A percentile compares a stretch with the other conserved stretches of the same genome.
Conservation (phyloP, 2,888 invertebrate species). For the Nesidiocoris tenuis region DNA sequence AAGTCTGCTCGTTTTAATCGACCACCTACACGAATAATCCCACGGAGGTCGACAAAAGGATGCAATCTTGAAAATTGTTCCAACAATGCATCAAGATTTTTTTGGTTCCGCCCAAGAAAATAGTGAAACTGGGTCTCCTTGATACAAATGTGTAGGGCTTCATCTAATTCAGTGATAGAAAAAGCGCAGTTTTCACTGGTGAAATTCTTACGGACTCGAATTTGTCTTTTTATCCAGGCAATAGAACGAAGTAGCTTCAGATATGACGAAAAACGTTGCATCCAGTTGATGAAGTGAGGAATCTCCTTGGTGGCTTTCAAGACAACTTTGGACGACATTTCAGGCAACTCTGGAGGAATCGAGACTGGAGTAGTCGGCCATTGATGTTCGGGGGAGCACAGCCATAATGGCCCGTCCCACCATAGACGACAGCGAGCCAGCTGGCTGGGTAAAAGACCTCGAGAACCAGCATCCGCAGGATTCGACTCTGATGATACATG, state of each 20-base stretch:
- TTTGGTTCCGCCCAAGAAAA: background rate
- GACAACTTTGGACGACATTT: background rate
- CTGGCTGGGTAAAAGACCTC: conserved; percentile 50
- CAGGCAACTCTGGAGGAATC: conserved; percentile 1
- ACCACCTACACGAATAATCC: conserved; percentile 3
- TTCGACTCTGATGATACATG: conserved; percentile 51
- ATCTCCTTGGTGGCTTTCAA: background rate
- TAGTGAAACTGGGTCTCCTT: background rate
- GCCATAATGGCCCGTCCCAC: conserved; percentile 50
- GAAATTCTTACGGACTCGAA: background rate
- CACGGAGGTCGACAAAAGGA: background rate
- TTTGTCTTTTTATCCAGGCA: conserved; percentile 7
- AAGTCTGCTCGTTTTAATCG: background rate
- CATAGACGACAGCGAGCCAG: conserved; percentile 47
- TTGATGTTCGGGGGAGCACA: conserved; percentile 4
- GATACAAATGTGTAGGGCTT: background rate
- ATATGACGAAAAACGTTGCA: background rate
- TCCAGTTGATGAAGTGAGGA: background rate
- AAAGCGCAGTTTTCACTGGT: no score
- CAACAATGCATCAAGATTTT: background rate
- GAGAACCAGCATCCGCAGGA: conserved; percentile 52
- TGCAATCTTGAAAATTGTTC: background rate
- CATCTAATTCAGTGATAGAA: background rate
- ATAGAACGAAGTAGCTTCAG: background rate
- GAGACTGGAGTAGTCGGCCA: conserved; percentile 28